A percentile compares a stretch with the other conserved stretches of the same genome.
Evolutionary conservation across 1,140 invertebrate species (phyloP).

Genomic region (Chironomus tepperi): DNA sequence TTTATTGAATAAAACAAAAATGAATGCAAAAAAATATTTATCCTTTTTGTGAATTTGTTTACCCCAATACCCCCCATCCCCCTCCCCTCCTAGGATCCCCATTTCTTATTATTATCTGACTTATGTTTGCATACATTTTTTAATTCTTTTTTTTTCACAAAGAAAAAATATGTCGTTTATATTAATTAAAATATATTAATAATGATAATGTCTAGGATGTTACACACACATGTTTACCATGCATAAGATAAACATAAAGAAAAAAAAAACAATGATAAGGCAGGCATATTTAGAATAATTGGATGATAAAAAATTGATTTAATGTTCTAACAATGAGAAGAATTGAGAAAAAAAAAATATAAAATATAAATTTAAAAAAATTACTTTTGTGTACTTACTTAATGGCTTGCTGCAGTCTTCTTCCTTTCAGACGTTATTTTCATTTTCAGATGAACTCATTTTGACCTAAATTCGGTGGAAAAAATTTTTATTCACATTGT

Average conservation of each 20-base stretch:
- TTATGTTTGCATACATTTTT: background rate
- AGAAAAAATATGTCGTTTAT: background rate
- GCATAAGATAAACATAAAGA: background rate
- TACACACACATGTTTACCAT: slow-evolving; percentile 12
- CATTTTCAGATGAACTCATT: too few species aligned
- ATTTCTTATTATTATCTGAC: background rate
- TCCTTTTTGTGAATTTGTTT: background rate
- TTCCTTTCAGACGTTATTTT: too few species aligned
- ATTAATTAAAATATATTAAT: background rate
- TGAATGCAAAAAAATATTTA: background rate
- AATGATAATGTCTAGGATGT: background rate
- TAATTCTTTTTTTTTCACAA: background rate
- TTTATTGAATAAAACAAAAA: background rate
- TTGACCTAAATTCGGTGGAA: too few species aligned
- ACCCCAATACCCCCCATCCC: background rate
- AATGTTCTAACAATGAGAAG: slow-evolving; percentile 14
- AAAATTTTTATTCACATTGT: too few species aligned
- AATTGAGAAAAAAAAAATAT: slow-evolving; percentile 5
- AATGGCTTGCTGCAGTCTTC: too few species aligned
- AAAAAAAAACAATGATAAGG: background rate
- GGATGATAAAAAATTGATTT: background rate
- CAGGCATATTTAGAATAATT: slow-evolving; percentile 3
- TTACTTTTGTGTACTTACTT: background rate
- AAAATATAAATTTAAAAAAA: background rate
- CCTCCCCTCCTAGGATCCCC: background rate